Evolutionary conservation across 2,797 vertebrate species (phyloP).

Genomic region (Cyclura pinguis): DNA sequence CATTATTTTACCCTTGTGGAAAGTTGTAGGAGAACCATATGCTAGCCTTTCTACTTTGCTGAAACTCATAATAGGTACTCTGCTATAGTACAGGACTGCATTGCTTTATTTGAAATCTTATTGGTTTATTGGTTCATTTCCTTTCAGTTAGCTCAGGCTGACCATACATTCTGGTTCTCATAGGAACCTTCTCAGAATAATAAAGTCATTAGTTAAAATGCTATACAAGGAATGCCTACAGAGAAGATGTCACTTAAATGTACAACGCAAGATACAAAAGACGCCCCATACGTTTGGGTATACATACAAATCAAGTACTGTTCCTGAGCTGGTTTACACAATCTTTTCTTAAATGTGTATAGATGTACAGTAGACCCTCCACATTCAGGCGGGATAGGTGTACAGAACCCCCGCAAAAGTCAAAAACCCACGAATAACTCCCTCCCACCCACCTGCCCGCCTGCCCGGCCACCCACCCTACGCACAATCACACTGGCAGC

Average conservation of each 20-base stretch:
- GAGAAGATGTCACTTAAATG: neutral
- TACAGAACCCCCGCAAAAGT: too few species aligned
- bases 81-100: neutral
- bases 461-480: too few species aligned
- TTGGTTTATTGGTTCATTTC: neutral
- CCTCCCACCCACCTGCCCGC: too few species aligned
- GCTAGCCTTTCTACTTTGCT: neutral
- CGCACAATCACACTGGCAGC: too few species aligned
- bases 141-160: neutral
- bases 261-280: neutral
- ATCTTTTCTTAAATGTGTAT: neutral
- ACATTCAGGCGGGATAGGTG: too few species aligned
- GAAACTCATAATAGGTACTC: neutral
- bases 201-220: neutral
- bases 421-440: too few species aligned
- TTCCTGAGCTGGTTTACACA: neutral
- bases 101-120: neutral
- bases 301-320: neutral
- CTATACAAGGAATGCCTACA: neutral
- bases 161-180: neutral
- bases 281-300: neutral
- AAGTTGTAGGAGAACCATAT: neutral
- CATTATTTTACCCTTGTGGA: constrained; percentile 13
- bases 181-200: neutral
- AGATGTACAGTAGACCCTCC: too few species aligned